Percentiles rank a stretch among this genome's conserved stretches.
Evolutionary conservation across 2,113 vertebrate species (phyloP).

Genomic region (Neotoma lepida): DNA sequence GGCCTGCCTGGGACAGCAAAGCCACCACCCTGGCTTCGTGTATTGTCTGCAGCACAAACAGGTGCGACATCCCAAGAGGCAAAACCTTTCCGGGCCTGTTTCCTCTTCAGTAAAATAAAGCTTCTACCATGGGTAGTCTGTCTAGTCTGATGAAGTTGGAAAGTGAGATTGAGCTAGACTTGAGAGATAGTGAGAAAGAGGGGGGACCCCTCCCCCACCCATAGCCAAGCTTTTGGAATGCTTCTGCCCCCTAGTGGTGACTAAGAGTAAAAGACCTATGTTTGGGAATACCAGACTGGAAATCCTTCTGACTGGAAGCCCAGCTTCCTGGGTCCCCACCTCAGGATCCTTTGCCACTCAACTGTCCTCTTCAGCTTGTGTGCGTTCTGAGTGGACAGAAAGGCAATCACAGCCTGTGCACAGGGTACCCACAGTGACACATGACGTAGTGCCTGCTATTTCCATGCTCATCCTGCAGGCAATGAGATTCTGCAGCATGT

Average conservation of each 20-base stretch:
- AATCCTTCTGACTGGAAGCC: background rate
- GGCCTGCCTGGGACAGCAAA: background rate
- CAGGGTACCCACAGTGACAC: too few species aligned
- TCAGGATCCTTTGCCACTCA: background rate
- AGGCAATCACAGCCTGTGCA: background rate
- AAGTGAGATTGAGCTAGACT: background rate
- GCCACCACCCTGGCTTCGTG: background rate
- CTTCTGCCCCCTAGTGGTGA: slow-evolving; percentile 68
- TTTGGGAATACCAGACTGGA: background rate
- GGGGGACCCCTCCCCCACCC: too few species aligned
- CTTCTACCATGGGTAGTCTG: background rate
- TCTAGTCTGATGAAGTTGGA: background rate
- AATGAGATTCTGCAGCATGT: background rate
- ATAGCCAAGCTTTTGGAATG: background rate
- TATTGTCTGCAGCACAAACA: background rate
- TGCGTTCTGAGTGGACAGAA: background rate
- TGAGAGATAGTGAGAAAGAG: background rate
- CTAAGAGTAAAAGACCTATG: background rate
- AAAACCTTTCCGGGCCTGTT: background rate
- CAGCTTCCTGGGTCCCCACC: too few species aligned
- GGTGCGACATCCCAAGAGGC: background rate
- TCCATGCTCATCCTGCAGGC: background rate
- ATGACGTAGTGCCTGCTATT: background rate
- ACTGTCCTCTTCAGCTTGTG: background rate
- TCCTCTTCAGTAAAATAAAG: background rate